Evolutionary conservation across 1,140 invertebrate species (phyloP), one percentile per base, ranked within the genome.

Genomic region (Sminthurides bifidus): DNA sequence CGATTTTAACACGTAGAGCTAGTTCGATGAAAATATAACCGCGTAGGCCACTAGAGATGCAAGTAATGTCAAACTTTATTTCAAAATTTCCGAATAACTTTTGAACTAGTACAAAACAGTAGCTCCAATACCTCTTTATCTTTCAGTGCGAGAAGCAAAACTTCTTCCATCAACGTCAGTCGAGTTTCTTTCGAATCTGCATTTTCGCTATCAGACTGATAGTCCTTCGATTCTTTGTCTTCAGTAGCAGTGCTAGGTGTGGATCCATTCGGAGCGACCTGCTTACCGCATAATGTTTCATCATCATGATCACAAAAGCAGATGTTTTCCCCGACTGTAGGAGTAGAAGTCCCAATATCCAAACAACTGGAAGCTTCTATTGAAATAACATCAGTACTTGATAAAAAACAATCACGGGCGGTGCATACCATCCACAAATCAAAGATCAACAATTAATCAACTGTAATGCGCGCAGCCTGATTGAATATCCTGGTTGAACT

Each of bases 81-180:
- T 27, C 24, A 23, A 26, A 48, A 6, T 23, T 27, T 5, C 10
- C n/a, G 10, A 19, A 19, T 21, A 10, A 8, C 8, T 43, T 10
- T 8, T 8, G 21, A 43, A 19, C 17, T 43, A 8, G 12, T 44
- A 17, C n/a, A 44, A 10, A 17, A 19, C 10, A 26, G 23, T n/a
- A 6, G 29, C 23, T 48, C 15, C 61, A n/a, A n/a, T 64, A 95
- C 92, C 82, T 98, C 93, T 80, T 95, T 93, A 72, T 97, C 93
- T 77, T 98, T 98, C 49, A 98, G 75, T 26, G 93, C 96, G 62
- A 99, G 76, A 17, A 99, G 74, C 48, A 99, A 75, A 59, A 99
- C 92, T 77, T 99, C 95, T 78, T 99, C 96, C 95, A 99, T 98
- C 10, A 99, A 77, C 21, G 95, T 99, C 54, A 99, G 78, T 67